These are phyloP conservation scores for Theocolax elegans DNA, from an alignment of 1,140 invertebrate species.

Conservation along the genomic window DNA sequence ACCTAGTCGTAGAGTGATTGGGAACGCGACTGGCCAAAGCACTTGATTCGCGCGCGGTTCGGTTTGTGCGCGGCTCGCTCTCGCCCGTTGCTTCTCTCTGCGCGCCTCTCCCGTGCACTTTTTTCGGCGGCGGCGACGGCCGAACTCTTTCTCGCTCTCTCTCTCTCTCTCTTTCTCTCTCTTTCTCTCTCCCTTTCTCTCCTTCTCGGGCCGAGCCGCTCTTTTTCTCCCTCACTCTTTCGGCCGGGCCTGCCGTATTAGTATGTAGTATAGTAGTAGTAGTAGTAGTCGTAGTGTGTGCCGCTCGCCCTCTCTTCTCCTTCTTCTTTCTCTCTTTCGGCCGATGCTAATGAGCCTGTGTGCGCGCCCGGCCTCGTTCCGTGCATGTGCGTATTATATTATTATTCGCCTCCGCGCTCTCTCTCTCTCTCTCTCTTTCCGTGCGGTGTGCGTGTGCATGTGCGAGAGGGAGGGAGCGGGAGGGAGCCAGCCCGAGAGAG, in stretches of 20 bases:
- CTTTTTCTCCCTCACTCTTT: slow-evolving; percentile 31
- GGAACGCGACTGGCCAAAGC: slow-evolving; percentile 69
- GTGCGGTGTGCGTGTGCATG: slow-evolving; percentile 44
- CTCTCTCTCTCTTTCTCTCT: slow-evolving; percentile 46
- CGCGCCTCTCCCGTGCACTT: slow-evolving; percentile 67
- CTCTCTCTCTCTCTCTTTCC: background rate
- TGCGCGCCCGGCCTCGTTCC: slow-evolving; percentile 11
- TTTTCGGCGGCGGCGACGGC: slow-evolving; percentile 57
- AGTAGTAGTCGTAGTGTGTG: slow-evolving; percentile 36
- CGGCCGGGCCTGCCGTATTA: slow-evolving; percentile 15
- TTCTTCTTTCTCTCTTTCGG: slow-evolving; percentile 39
- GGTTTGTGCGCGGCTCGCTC: slow-evolving; percentile 13
- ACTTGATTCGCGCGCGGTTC: slow-evolving; percentile 67
- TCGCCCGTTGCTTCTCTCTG: slow-evolving; percentile 41
- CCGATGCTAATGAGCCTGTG: slow-evolving; percentile 41
- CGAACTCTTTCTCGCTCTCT: slow-evolving; percentile 44
- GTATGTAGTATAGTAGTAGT: slow-evolving; percentile 12
- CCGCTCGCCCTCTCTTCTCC: slow-evolving; percentile 43
- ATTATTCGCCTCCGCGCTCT: slow-evolving; percentile 14
- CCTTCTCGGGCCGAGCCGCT: slow-evolving; percentile 42
- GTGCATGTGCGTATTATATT: slow-evolving; percentile 17
- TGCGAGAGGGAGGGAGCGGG: slow-evolving; percentile 41
- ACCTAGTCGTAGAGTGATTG: slow-evolving; percentile 70
- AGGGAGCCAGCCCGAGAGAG: slow-evolving; percentile 34
- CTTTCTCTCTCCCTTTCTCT: slow-evolving; percentile 43